Conservation (phyloP, 2,888 invertebrate genomes). For the Sisyra nigra region DNA sequence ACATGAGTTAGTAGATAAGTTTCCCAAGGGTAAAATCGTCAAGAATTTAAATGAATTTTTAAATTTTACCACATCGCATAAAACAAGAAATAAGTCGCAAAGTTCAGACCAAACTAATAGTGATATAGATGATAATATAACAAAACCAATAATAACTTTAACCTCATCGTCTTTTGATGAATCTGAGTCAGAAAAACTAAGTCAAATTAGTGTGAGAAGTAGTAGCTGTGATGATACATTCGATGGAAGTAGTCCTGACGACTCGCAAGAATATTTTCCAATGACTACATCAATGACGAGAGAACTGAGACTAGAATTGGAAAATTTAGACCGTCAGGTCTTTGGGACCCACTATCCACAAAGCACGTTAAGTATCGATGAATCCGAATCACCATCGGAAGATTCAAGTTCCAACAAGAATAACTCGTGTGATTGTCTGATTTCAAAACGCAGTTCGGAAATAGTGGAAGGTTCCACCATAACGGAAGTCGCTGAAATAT, state of each 20-base stretch:
- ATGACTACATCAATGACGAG: constrained; percentile 79
- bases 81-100: constrained; percentile 33
- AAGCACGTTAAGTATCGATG: constrained; percentile 14
- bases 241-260: constrained; percentile 58
- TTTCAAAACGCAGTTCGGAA: constrained; percentile 14
- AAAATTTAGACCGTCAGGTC: constrained; percentile 70
- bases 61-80: constrained; percentile 57
- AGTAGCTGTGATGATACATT: constrained; percentile 24
- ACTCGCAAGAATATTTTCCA: constrained; percentile 69
- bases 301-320: constrained; percentile 64
- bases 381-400: constrained; percentile 13
- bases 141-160: constrained; percentile 30
- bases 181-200: constrained; percentile 29
- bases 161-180: constrained; percentile 31
- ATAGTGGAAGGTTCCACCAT: constrained; percentile 13
- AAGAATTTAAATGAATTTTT: constrained; percentile 76
- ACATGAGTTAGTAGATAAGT: constrained; percentile 26
- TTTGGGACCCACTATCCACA: constrained; percentile 39
- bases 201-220: constrained; percentile 20
- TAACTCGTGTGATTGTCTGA: constrained; percentile 13
- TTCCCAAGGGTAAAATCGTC: constrained; percentile 33
- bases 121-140: constrained; percentile 19
- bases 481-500: constrained; percentile 16
- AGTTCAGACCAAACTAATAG: constrained; percentile 13
- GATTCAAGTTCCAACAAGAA: constrained; percentile 11